A percentile compares a stretch with the other conserved stretches of the same genome.
Evolutionary conservation across 2,113 vertebrate species (phyloP).

Genomic region (Solenodon paradoxus): DNA sequence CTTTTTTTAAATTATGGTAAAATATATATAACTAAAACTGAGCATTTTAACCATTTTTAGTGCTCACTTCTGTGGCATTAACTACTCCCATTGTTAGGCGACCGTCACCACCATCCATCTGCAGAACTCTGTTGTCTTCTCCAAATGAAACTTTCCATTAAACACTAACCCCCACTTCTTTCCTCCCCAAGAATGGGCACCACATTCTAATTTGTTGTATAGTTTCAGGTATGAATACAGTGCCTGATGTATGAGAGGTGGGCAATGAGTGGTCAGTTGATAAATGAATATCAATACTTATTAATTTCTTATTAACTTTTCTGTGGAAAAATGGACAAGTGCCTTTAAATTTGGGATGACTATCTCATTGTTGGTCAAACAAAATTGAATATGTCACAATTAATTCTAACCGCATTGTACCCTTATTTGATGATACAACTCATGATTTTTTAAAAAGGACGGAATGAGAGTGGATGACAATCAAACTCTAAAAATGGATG

Average conservation of each 20-base stretch:
- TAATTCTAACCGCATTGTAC: slow-evolving; percentile 43
- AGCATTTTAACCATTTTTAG: background rate
- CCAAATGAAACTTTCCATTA: background rate
- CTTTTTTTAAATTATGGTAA: background rate
- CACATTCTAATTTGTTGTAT: background rate
- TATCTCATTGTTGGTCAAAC: slow-evolving; percentile 25
- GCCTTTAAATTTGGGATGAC: slow-evolving; percentile 13
- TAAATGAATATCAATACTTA: background rate
- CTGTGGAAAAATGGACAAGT: background rate
- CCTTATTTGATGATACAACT: slow-evolving; percentile 43
- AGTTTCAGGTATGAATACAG: background rate
- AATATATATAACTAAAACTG: background rate
- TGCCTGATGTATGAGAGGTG: background rate
- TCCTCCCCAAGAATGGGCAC: rapidly evolving
- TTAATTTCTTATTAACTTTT: slow-evolving; percentile 5
- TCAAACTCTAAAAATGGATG: background rate
- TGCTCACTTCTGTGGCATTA: background rate
- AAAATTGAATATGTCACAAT: background rate
- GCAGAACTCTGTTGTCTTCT: background rate
- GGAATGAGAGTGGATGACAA: slow-evolving; percentile 22
- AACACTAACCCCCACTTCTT: background rate
- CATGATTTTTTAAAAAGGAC: background rate
- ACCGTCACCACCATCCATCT: too few relatives aligned
- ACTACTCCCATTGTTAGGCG: background rate
- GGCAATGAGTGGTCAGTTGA: background rate